Conservation (phyloP, 2,797 vertebrate species). For the Austrolebias charrua region DNA sequence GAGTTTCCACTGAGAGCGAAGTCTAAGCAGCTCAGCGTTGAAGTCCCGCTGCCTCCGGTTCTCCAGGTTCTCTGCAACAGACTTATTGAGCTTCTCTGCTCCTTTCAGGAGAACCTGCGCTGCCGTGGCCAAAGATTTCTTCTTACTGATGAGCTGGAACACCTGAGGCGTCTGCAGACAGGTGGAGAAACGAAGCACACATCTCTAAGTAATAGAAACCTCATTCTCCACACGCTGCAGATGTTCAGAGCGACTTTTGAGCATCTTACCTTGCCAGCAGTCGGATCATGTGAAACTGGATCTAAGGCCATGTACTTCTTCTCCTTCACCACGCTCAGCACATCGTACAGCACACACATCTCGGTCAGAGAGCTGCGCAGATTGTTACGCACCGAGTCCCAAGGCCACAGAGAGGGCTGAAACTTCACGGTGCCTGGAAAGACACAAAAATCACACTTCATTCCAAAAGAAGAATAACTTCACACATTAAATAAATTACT, state of each 20-base stretch:
- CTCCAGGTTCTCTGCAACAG: constrained; percentile 92
- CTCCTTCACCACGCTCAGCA: constrained; percentile 94
- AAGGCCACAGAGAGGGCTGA: constrained; percentile 96
- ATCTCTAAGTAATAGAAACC: no score
- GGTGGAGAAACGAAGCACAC: neutral
- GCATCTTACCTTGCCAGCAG: constrained; percentile 70
- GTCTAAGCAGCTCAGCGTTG: constrained; percentile 91
- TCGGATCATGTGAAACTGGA: constrained; percentile 89
- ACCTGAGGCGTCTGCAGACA: constrained; percentile 86
- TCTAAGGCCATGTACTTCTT: constrained; percentile 98
- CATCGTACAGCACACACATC: constrained; percentile 96
- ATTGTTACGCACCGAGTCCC: constrained; percentile 97
- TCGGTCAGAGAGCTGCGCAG: constrained; percentile 91
- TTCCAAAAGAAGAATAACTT: neutral
- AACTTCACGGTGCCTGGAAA: constrained; percentile 90
- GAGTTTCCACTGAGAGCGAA: constrained; percentile 97
- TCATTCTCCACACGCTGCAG: no score
- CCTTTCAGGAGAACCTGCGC: constrained; percentile 93
- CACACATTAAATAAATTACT: no score
- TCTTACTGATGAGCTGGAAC: constrained; percentile 95
- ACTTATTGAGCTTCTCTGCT: constrained; percentile 93
- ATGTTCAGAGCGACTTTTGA: no score
- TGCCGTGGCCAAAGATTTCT: constrained; percentile 93
- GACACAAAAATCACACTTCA: neutral
- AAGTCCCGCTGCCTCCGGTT: constrained; percentile 95